Evolutionary conservation across 2,113 vertebrate species (phyloP).

Genomic region (Beaufortia kweichowensis): DNA sequence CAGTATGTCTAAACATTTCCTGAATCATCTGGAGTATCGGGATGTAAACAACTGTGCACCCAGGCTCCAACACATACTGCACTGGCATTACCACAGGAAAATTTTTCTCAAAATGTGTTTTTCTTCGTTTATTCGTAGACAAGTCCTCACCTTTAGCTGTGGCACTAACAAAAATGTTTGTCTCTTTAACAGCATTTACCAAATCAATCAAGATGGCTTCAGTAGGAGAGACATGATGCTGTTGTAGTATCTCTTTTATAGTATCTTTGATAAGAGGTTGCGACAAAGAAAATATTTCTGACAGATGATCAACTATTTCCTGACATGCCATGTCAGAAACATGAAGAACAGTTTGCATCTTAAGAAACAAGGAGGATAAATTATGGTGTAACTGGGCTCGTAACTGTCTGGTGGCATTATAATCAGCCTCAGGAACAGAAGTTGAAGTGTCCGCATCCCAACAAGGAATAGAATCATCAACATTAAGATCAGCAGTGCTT

Average conservation of each 20-base stretch:
- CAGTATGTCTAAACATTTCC: constrained; percentile 37
- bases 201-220: constrained; percentile 10
- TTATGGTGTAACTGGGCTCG: constrained; percentile 43
- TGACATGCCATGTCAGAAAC: constrained; percentile 36
- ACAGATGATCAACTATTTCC: constrained; percentile 15
- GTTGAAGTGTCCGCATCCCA: neutral
- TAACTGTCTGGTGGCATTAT: constrained; percentile 16
- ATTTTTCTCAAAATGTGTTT: neutral
- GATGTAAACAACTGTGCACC: constrained; percentile 5
- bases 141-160: constrained; percentile 35
- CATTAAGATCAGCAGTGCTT: neutral
- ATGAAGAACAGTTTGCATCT: constrained; percentile 36
- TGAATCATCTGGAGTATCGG: constrained; percentile 33
- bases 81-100: constrained; percentile 34
- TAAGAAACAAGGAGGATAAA: constrained; percentile 33
- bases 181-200: constrained; percentile 22
- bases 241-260: no score
- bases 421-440: neutral
- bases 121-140: constrained; percentile 26
- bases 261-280: constrained; percentile 16
- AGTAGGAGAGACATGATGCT: constrained; percentile 19
- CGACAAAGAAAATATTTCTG: neutral
- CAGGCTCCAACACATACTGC: constrained; percentile 28
- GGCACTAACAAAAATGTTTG: constrained; percentile 29
- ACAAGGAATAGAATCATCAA: constrained; percentile 30